Evolutionary conservation across 2,113 vertebrate species (phyloP).

Genomic region (Xiphophorus hellerii): DNA sequence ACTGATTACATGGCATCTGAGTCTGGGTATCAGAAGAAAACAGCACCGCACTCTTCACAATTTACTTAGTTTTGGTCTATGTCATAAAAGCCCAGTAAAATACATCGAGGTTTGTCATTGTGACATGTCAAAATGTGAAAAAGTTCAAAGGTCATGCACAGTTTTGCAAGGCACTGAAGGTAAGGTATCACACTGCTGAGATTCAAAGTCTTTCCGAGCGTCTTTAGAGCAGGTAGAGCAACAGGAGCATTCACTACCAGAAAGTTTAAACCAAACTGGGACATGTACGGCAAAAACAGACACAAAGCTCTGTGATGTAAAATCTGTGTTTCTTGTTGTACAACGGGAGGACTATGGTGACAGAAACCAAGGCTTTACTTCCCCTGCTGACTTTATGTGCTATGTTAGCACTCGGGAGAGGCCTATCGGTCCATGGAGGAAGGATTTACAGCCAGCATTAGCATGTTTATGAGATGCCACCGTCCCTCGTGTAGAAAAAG

Average conservation of each 20-base stretch:
- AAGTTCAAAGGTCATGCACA: background rate
- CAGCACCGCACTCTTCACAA: background rate
- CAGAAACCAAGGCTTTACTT: conserved; percentile 60
- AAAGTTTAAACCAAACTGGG: no score
- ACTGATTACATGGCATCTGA: background rate
- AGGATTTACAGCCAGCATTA: conserved; percentile 47
- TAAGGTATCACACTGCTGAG: background rate
- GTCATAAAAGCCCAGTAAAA: background rate
- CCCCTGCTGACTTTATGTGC: conserved; percentile 48
- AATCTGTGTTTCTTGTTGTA: conserved; percentile 1
- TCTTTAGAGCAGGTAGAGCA: background rate
- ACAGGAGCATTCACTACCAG: background rate
- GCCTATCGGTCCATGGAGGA: conserved; percentile 16
- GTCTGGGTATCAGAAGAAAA: background rate
- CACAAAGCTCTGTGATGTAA: conserved; percentile 7
- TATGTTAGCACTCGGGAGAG: conserved; percentile 34
- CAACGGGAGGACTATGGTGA: background rate
- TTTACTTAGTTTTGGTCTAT: background rate
- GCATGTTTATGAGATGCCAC: conserved; percentile 62
- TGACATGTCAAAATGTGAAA: background rate
- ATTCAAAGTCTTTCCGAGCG: no score
- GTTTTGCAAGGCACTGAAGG: background rate
- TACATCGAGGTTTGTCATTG: background rate
- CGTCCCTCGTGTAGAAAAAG: conserved; percentile 24
- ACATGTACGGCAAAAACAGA: background rate